These are phyloP conservation scores for Drosophila fulvimacula DNA, from an alignment of 2,888 invertebrate genomes.

Conservation along the genomic window DNA sequence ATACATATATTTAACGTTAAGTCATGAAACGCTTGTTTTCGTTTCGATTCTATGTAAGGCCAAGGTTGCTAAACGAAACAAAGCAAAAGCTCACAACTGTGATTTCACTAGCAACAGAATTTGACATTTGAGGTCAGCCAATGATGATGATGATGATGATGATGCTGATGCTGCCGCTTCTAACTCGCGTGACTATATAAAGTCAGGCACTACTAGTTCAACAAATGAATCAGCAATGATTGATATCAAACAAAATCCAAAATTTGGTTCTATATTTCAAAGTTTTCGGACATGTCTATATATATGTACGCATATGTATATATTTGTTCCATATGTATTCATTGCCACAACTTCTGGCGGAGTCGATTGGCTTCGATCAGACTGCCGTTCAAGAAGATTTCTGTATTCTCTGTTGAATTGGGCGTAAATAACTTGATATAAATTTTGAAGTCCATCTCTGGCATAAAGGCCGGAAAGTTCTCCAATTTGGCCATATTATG, in stretches of 20 bases:
- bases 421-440: background rate
- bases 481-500: constrained; percentile 13
- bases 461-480: constrained; percentile 35
- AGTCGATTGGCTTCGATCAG: constrained; percentile 13
- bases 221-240: constrained; percentile 40
- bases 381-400: constrained; percentile 21
- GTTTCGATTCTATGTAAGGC: constrained; percentile 77
- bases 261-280: constrained; percentile 7
- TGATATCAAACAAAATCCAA: constrained; percentile 31
- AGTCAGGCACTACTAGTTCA: constrained; percentile 53
- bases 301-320: background rate
- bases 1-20: constrained; percentile 9
- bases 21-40: constrained; percentile 42
- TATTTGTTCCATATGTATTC: background rate
- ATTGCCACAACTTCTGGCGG: constrained; percentile 16
- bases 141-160: constrained; percentile 37
- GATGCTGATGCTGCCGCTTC: constrained; percentile 32
- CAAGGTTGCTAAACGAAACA: constrained; percentile 65
- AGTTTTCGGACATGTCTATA: background rate
- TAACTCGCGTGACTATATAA: constrained; percentile 67
- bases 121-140: constrained; percentile 77
- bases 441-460: constrained; percentile 30
- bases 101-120: constrained; percentile 47
- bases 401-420: background rate
- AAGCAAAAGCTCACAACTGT: constrained; percentile 64